Base-by-base conservation (phyloP, 2,797 vertebrate species). In the Acanthis flammea region DNA sequence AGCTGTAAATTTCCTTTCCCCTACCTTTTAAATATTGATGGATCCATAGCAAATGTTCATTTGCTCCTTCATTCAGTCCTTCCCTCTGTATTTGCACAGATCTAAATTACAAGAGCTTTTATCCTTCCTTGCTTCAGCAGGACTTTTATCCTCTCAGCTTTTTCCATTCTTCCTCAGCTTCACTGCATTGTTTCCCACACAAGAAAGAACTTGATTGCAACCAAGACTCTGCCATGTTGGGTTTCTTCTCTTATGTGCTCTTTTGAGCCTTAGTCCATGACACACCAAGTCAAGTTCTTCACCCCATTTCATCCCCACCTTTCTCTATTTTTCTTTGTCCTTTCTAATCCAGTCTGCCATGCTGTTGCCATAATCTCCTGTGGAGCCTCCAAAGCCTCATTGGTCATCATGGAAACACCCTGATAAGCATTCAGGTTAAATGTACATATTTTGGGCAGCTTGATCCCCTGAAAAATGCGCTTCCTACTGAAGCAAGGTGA, bases 281-380 rank as follows among this genome's bases (percentile, higher is more conserved):
- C 25, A 30, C 41, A n/a, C 4, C 28, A 57, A 12, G 73, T 74
- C 14, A 87, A 87, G 28, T 62, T 70, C 47, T 86, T 83, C 28
- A 35, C 18, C 33, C 13, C 10, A 7, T 78, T 85, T 82, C 54
- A 44, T 16, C 25, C 62, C 21, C 28, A 8, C 0, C 0, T 76
- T 79, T 82, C 60, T 73, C 0, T 50, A 25, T 61, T 63, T 30
- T 65, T 33, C 75, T 27, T 30, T 57, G 27, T 44, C 41, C 30
- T 60, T 9, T 72, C 31, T 47, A 10, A 50, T 87, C 58, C 21
- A 82, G 30, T 65, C 66, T 92, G 35, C n/a, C 13, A 5, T 68
- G 24, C 28, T 81, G 13, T 55, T 72, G 61, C 45, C 21, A 7
- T 31, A 24, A 17, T 76, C 15, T 88, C n/a, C 48, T 67, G 16